Evolutionary conservation across 2,797 vertebrate genomes (phyloP).

Genomic region (Yasuhikotakia modesta): DNA sequence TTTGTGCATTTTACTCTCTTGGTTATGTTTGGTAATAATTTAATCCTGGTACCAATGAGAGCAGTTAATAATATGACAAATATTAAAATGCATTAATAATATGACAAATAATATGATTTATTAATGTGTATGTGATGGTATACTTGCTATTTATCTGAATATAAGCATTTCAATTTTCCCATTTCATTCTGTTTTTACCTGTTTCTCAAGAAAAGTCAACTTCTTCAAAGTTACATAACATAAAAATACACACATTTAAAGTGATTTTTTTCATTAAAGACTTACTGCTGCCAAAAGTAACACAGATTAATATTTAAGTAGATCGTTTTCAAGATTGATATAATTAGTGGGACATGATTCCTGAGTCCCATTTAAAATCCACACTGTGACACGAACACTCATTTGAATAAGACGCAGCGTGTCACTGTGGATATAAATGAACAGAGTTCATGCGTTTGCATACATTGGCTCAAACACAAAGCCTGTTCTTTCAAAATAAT

Average conservation of each 20-base stretch:
- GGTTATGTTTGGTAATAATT: no score
- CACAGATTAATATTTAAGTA: conserved; percentile 80
- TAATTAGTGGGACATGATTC: conserved; percentile 80
- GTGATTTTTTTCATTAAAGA: no score
- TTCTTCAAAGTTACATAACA: conserved; percentile 30
- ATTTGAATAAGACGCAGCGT: conserved; percentile 77
- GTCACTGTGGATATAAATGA: conserved; percentile 77
- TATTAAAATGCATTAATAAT: no score
- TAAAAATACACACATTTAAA: conserved; percentile 25
- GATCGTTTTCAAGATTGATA: conserved; percentile 80
- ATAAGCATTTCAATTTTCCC: not conserved
- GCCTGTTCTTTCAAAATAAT: conserved; percentile 35
- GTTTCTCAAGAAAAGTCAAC: not conserved
- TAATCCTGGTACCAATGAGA: no score
- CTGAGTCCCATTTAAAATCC: conserved; percentile 79
- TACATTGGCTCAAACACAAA: no score
- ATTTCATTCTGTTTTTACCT: not conserved
- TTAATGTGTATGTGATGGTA: no score
- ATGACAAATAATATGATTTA: no score
- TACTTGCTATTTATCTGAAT: no score
- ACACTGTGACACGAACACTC: conserved; percentile 76
- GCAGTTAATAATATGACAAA: no score
- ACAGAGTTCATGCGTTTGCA: conserved; percentile 76
- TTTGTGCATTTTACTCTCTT: no score
- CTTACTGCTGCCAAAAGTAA: conserved; percentile 73